Conservation (phyloP, 2,888 invertebrate genomes). For the Drosophila mulleri region DNA sequence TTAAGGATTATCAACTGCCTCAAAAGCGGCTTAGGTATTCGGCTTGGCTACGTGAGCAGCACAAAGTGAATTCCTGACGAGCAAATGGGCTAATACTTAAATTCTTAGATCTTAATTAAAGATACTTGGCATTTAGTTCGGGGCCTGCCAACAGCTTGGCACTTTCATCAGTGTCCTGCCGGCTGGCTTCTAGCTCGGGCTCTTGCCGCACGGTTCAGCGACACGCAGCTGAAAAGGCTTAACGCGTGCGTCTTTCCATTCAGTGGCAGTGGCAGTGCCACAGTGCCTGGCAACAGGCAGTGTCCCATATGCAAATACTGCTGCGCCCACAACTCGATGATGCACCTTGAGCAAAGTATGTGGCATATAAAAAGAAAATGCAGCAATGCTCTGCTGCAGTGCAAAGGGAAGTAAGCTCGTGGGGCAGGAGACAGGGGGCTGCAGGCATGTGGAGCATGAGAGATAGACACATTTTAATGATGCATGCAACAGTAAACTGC, state of each 20-base stretch:
- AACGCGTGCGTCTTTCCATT: conserved; percentile 64
- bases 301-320: conserved; percentile 72
- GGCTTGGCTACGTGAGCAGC: not conserved
- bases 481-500: conserved; percentile 81
- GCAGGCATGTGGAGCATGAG: conserved; percentile 22
- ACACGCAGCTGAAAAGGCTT: conserved; percentile 66
- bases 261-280: conserved; percentile 22
- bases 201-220: conserved; percentile 61
- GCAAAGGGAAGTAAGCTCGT: conserved; percentile 21
- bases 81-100: conserved; percentile 23
- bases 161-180: conserved; percentile 33
- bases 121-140: conserved; percentile 2
- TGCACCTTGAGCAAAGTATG: conserved; percentile 75
- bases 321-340: conserved; percentile 60
- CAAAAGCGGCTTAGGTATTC: not conserved
- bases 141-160: conserved; percentile 2
- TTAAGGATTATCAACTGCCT: not conserved
- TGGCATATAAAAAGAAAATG: conserved; percentile 75
- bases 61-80: conserved; percentile 7
- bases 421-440: not conserved
- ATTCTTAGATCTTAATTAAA: conserved; percentile 26
- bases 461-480: conserved; percentile 82
- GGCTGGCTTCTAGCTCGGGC: conserved; percentile 2
- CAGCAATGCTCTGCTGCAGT: conserved; percentile 43
- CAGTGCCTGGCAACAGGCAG: conserved; percentile 3